Evolutionary conservation across 2,888 invertebrate species (phyloP).

Genomic region (Drosophila kanekoi): DNA sequence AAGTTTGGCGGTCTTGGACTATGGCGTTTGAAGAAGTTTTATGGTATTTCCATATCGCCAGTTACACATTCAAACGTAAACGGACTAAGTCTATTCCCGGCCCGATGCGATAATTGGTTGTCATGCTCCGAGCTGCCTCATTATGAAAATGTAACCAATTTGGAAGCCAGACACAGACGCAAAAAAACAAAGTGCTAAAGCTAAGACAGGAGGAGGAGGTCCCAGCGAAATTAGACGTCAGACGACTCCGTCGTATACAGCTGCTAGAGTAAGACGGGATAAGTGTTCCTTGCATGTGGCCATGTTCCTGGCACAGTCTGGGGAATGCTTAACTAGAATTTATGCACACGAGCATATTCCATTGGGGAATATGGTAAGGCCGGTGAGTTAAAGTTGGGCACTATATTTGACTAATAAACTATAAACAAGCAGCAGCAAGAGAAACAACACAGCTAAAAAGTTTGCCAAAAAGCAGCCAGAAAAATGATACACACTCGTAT

Average conservation of each 20-base stretch:
- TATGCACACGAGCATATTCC: slow-evolving; percentile 76
- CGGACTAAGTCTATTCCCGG: slow-evolving; percentile 5
- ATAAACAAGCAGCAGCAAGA: slow-evolving; percentile 12
- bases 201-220: neutral
- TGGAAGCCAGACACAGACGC: slow-evolving; percentile 41
- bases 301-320: slow-evolving; percentile 10
- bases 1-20: slow-evolving; percentile 53
- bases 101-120: slow-evolving; percentile 27
- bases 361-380: slow-evolving; percentile 64
- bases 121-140: slow-evolving; percentile 48
- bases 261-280: slow-evolving; percentile 12
- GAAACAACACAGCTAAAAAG: slow-evolving; percentile 58
- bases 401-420: slow-evolving; percentile 57
- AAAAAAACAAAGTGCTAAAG: slow-evolving; percentile 36
- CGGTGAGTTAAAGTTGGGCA: slow-evolving; percentile 19
- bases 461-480: slow-evolving; percentile 59
- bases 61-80: slow-evolving; percentile 14
- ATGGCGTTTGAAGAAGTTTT: slow-evolving; percentile 50
- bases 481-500: slow-evolving; percentile 27
- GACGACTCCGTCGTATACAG: slow-evolving; percentile 33
- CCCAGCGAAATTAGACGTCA: neutral
- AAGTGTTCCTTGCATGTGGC: slow-evolving; percentile 18
- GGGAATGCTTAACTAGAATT: slow-evolving; percentile 62
- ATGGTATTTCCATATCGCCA: slow-evolving; percentile 56
- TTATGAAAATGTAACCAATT: slow-evolving; percentile 77